Evolutionary conservation across 2,113 vertebrate species (phyloP).

Genomic region (Pituophis catenifer): DNA sequence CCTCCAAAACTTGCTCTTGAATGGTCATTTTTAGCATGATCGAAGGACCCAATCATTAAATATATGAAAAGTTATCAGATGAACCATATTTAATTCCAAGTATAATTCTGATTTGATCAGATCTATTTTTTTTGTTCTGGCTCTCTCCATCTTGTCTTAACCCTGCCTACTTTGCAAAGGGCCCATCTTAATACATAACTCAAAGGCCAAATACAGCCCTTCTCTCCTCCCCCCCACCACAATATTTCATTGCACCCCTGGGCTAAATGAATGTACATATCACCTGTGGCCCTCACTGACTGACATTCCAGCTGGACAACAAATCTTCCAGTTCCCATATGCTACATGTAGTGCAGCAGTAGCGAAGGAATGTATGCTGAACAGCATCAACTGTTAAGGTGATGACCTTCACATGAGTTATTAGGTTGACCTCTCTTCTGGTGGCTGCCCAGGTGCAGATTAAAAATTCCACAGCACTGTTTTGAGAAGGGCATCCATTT

Average conservation of each 20-base stretch:
- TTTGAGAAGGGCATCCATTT: conserved; percentile 5
- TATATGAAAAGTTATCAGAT: not conserved
- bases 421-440: conserved; percentile 21
- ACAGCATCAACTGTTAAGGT: conserved; percentile 4
- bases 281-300: not conserved
- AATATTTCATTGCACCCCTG: not conserved
- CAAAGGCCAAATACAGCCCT: not conserved
- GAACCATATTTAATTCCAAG: not conserved
- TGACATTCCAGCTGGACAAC: not conserved
- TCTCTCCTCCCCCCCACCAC: not conserved
- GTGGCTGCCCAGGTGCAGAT: conserved; percentile 18
- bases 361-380: not conserved
- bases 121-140: not conserved
- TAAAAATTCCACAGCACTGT: conserved; percentile 38
- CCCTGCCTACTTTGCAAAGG: not conserved
- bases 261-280: not conserved
- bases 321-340: not conserved
- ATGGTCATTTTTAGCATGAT: not conserved
- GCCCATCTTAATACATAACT: not conserved
- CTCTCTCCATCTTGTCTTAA: not conserved
- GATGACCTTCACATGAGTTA: not conserved
- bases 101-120: not conserved
- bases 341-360: not conserved
- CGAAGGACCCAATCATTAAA: not conserved
- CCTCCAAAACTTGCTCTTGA: not conserved